Evolutionary conservation across 2,797 vertebrate genomes (phyloP), one percentile per base, ranked within the genome.

Genomic region (Danionella dracula): DNA sequence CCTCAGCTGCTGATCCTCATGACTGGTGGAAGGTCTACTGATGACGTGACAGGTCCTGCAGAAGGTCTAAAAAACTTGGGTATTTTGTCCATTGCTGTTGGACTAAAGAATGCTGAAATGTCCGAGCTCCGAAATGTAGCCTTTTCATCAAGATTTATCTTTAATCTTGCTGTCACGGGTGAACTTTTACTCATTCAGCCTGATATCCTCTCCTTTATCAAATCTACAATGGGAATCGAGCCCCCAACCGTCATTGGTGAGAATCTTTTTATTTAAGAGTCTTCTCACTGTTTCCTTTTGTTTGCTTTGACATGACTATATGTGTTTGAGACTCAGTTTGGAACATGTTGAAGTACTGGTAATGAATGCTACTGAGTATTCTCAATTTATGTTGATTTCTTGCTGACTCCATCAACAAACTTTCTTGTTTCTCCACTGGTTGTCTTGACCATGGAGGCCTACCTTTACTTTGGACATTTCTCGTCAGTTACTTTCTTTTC

Each of bases 111-210:
- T 20, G 75, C 83, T 6, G 56, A 77, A 57, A 61, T 74, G 46
- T 58, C 71, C 5, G 87, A 90, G 57, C 83, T 90, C 42, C 38
- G 83, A 51, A 72, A 75, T 72, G 86, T 90, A 38, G 83, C 87
- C 6, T 78, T 75, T 42, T 83, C 84, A 35, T 41, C 80, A 46
- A 78, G 68, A 73, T 86, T 92, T 38, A 78, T 84, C 74, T 88
- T 82, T 61, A 81, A 81, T 70, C 63, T 89, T 58, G 73, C 85
- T 34, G 51, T 82, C 62, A 86, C 84, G 81, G 84, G 83, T 68
- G 86, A 89, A 82, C 81, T 90, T 78, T 81, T 87, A 66, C 84
- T 81, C 34, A 71, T 88, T 76, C 86, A 87, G 72, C 77, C 83
- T n/a, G 79, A 86, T 54, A 78, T 86, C 62, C 79, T 84, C 53